phyloP scores from a whole-genome alignment of 2,888 invertebrate genomes.

The Hemicrepidius hirtus region DNA sequence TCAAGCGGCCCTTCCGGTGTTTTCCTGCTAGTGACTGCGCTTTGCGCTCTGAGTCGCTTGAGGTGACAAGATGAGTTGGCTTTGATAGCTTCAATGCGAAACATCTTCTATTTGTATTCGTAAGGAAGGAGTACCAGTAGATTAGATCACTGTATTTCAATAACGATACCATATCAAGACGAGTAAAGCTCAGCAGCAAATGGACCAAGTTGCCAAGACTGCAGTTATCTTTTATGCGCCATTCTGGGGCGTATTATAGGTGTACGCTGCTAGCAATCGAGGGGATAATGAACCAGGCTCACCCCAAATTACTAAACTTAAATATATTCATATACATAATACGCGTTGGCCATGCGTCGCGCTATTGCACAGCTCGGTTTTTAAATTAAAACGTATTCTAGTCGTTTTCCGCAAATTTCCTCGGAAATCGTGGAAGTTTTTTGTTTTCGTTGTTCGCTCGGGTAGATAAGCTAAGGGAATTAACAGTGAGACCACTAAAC shows the following conservation, averaged over 20 bases:
- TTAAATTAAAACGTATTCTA: slow-evolving; percentile 26
- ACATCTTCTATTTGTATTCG: slow-evolving; percentile 37
- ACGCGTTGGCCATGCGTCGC: slow-evolving; percentile 23
- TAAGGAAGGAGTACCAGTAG: slow-evolving; percentile 48
- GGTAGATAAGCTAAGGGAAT: slow-evolving; percentile 29
- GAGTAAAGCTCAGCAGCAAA: slow-evolving; percentile 53
- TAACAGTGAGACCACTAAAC: slow-evolving; percentile 29
- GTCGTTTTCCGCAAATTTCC: slow-evolving; percentile 22
- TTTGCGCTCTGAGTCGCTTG: slow-evolving; percentile 50
- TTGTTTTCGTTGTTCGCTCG: slow-evolving; percentile 26
- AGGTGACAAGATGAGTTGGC: slow-evolving; percentile 58
- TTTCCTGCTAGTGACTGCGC: slow-evolving; percentile 53
- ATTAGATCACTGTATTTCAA: slow-evolving; percentile 55
- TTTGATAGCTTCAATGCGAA: slow-evolving; percentile 10
- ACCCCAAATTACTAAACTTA: slow-evolving; percentile 31
- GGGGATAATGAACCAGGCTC: slow-evolving; percentile 31
- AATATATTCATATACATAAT: slow-evolving; percentile 32
- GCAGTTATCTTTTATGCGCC: slow-evolving; percentile 51
- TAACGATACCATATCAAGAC: slow-evolving; percentile 58
- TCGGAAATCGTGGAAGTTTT: slow-evolving; percentile 30
- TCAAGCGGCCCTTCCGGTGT: slow-evolving; percentile 48
- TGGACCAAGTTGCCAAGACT: slow-evolving; percentile 59
- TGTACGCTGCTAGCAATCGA: slow-evolving; percentile 38
- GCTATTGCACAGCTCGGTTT: slow-evolving; percentile 7
- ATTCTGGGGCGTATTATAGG: slow-evolving; percentile 44